Percentiles rank a stretch among this genome's conserved stretches.
Conservation (phyloP, 1,140 invertebrate genomes). For the Bacillus rossius region DNA sequence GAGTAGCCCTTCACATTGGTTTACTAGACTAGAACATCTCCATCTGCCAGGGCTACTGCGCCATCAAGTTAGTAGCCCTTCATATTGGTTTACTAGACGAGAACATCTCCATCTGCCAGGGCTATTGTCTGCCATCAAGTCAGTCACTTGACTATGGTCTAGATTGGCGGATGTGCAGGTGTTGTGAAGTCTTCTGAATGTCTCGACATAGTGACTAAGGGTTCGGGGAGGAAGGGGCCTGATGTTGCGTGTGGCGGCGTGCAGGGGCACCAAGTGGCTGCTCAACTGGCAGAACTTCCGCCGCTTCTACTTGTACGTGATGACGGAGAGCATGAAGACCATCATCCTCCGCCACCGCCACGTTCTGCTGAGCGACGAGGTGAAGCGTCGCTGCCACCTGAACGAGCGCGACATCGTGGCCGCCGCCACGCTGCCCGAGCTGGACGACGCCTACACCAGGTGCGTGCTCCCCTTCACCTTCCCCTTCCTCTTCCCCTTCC, state of each 20-base stretch:
- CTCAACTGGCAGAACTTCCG: conserved; percentile 84
- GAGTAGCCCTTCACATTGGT: too few relatives aligned
- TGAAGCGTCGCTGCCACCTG: conserved; percentile 57
- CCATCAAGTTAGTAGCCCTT: too few relatives aligned
- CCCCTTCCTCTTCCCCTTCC: neutral
- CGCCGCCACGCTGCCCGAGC: conserved; percentile 75
- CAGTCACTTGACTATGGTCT: too few relatives aligned
- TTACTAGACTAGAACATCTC: too few relatives aligned
- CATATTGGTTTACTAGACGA: too few relatives aligned
- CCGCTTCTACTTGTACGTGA: conserved; percentile 83
- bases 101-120: conserved; percentile 88
- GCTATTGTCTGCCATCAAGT: conserved; percentile 86
- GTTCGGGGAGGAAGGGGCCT: too few relatives aligned
- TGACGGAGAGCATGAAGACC: conserved; percentile 86
- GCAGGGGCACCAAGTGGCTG: conserved; percentile 68
- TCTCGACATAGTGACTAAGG: too few relatives aligned
- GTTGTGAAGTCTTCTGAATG: too few relatives aligned
- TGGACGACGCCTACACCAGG: conserved; percentile 86
- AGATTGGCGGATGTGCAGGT: too few relatives aligned
- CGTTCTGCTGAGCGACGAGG: conserved; percentile 66
- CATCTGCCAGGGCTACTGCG: too few relatives aligned
- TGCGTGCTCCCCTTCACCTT: conserved; percentile 34
- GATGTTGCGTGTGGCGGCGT: conserved; percentile 17
- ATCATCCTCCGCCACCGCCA: conserved; percentile 63
- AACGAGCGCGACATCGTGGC: conserved; percentile 76